phyloP scores from a whole-genome alignment of 2,888 invertebrate genomes.

The Gymnoscelis rufifasciata region DNA sequence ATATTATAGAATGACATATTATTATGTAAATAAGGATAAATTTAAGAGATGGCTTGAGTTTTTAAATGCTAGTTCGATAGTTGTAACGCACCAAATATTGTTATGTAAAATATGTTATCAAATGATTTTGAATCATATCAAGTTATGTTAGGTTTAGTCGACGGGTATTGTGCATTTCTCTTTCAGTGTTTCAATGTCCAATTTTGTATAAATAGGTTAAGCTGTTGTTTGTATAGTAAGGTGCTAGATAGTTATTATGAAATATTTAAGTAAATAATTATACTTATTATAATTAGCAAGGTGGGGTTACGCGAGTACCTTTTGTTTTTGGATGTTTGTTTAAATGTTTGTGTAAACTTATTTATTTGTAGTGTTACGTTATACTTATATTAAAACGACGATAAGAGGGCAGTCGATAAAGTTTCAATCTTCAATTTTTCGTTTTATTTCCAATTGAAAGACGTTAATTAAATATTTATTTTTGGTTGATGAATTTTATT shows the following conservation, averaged over 20 bases:
- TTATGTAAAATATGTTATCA: slow-evolving; percentile 14
- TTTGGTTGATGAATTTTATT: slow-evolving; percentile 9
- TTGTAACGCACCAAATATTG: slow-evolving; percentile 53
- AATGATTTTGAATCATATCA: slow-evolving; percentile 15
- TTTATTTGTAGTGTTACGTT: slow-evolving; percentile 5
- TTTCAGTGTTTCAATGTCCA: slow-evolving; percentile 60
- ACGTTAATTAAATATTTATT: slow-evolving; percentile 1
- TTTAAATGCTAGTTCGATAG: slow-evolving; percentile 31
- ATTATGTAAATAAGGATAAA: slow-evolving; percentile 14
- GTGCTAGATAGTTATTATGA: slow-evolving; percentile 57
- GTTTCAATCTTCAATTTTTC: slow-evolving; percentile 27
- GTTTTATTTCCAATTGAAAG: slow-evolving; percentile 25
- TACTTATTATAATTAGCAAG: slow-evolving; percentile 34
- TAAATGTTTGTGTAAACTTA: slow-evolving; percentile 27
- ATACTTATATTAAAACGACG: slow-evolving; percentile 13
- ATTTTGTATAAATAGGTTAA: slow-evolving; percentile 67
- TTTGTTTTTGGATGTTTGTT: slow-evolving; percentile 50
- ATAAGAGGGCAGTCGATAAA: slow-evolving; percentile 34
- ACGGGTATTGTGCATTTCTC: slow-evolving; percentile 76
- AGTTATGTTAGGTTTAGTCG: slow-evolving; percentile 54
- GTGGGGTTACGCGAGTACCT: slow-evolving; percentile 78
- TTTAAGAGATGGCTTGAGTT: slow-evolving; percentile 10
- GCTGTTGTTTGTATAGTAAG: slow-evolving; percentile 34
- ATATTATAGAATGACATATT: slow-evolving; percentile 5
- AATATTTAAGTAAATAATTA: slow-evolving; percentile 40